A percentile compares a stretch with the other conserved stretches of the same genome.
phyloP scores from a whole-genome alignment of 1,140 invertebrate species.

The Augochlora pura region DNA sequence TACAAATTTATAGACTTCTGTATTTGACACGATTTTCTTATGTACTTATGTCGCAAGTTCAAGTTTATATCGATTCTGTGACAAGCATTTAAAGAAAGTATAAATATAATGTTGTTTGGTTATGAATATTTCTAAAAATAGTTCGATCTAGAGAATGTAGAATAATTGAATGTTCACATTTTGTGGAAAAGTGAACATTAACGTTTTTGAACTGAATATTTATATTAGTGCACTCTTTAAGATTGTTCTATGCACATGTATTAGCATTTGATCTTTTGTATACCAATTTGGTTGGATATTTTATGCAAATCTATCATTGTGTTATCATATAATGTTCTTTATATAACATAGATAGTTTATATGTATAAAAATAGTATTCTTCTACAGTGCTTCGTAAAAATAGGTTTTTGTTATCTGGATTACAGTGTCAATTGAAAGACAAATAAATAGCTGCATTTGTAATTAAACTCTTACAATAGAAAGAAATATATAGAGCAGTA shows the following conservation, averaged over 20 bases:
- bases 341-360: background rate
- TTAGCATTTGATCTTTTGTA: background rate
- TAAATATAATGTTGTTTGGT: background rate
- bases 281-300: background rate
- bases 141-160: no score
- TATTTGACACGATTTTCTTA: background rate
- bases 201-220: background rate
- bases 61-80: background rate
- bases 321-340: background rate
- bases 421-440: slow-evolving; percentile 42
- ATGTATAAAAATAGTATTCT: background rate
- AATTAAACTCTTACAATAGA: slow-evolving; percentile 12
- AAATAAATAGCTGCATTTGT: slow-evolving; percentile 30
- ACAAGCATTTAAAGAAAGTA: slow-evolving; percentile 6
- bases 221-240: background rate
- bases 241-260: background rate
- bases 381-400: background rate
- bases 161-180: background rate
- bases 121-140: background rate
- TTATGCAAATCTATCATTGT: background rate
- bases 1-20: slow-evolving; percentile 1
- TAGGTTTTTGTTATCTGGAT: slow-evolving; percentile 8
- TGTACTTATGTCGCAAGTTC: background rate
- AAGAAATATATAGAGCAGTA: background rate
- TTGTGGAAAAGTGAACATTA: background rate